Evolutionary conservation across 2,888 invertebrate species (phyloP).

Genomic region (Hirtodrosophila trivittata): DNA sequence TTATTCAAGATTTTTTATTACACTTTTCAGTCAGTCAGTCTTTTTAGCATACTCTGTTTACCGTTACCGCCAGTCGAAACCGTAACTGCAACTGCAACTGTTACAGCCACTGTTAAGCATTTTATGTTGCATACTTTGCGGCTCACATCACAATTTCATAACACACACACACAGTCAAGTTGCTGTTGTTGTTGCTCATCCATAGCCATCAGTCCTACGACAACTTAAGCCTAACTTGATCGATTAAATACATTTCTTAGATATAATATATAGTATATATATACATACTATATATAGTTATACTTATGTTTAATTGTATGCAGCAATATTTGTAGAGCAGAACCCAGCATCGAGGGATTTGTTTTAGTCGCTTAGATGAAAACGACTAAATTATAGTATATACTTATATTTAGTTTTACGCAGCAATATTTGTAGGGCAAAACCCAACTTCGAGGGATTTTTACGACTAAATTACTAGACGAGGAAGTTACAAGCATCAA

Average conservation of each 20-base stretch:
- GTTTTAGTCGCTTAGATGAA: slow-evolving; percentile 9
- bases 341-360: slow-evolving; percentile 68
- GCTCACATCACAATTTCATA: slow-evolving; percentile 68
- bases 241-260: slow-evolving; percentile 25
- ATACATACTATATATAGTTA: slow-evolving; percentile 22
- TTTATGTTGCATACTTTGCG: slow-evolving; percentile 45
- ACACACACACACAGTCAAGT: slow-evolving; percentile 50
- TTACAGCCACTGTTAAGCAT: slow-evolving; percentile 10
- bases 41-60: slow-evolving; percentile 57
- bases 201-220: slow-evolving; percentile 55
- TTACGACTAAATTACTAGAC: slow-evolving; percentile 12
- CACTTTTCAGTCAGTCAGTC: slow-evolving; percentile 69
- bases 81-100: slow-evolving; percentile 11
- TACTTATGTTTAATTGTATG: slow-evolving; percentile 26
- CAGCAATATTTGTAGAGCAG: slow-evolving; percentile 54
- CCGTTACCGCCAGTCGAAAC: slow-evolving; percentile 30
- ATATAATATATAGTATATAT: not conserved
- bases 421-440: slow-evolving; percentile 55
- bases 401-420: slow-evolving; percentile 26
- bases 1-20: slow-evolving; percentile 27
- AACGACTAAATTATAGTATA: too few species aligned
- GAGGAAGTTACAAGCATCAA: slow-evolving; percentile 26
- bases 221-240: slow-evolving; percentile 55
- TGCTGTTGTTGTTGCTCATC: slow-evolving; percentile 19
- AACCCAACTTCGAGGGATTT: slow-evolving; percentile 68